Evolutionary conservation across 2,888 invertebrate species (phyloP).

Genomic region (Nephrotoma guestfalica): DNA sequence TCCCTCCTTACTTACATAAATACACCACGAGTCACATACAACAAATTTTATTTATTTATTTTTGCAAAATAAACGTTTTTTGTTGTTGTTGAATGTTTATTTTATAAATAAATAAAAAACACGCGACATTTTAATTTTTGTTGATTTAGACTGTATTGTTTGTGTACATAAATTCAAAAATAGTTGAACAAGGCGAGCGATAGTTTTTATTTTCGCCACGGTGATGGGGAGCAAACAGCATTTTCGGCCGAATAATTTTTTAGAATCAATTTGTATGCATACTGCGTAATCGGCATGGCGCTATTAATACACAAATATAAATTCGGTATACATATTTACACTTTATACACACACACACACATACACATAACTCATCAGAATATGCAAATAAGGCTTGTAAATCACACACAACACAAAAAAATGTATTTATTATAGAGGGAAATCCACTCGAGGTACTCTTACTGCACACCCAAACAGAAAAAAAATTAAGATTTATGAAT

Average conservation of each 20-base stretch:
- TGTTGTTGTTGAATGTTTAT: neutral
- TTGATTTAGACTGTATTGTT: neutral
- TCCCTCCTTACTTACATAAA: neutral
- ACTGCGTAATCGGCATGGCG: neutral
- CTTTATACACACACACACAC: neutral
- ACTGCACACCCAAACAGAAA: neutral
- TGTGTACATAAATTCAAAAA: neutral
- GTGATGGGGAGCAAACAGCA: neutral
- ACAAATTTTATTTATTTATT: neutral
- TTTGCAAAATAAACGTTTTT: neutral
- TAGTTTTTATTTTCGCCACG: neutral
- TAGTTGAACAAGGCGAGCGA: neutral
- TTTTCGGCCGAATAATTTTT: neutral
- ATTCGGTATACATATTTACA: neutral
- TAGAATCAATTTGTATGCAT: neutral
- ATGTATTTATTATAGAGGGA: neutral
- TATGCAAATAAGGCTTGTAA: neutral
- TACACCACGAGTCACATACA: neutral
- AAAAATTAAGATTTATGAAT: neutral
- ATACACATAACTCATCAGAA: neutral
- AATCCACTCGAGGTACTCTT: neutral
- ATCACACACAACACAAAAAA: neutral
- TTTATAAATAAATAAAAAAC: neutral
- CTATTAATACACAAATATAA: neutral
- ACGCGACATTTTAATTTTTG: neutral